These are phyloP conservation scores for Choloepus hoffmanni DNA, from an alignment of 2,113 vertebrate genomes.

Conservation along the genomic window DNA sequence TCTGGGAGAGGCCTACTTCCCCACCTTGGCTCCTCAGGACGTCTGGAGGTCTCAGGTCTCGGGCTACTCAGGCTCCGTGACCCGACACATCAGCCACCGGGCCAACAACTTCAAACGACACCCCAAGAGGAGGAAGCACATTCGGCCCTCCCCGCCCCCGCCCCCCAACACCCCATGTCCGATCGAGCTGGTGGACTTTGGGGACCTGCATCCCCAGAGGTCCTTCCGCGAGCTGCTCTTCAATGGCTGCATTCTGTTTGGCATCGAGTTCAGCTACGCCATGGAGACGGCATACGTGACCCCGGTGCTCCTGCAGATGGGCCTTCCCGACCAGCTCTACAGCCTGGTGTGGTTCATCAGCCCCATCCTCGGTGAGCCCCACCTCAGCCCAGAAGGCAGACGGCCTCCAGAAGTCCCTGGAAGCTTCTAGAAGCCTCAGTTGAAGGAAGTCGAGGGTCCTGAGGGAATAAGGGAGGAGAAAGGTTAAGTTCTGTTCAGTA, in stretches of 20 bases:
- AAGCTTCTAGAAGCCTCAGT: slow-evolving; percentile 15
- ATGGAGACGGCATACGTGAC: slow-evolving; percentile 99
- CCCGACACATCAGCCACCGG: slow-evolving; percentile 95
- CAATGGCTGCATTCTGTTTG: slow-evolving; percentile 97
- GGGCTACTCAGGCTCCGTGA: slow-evolving; percentile 90
- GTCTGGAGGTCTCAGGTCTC: slow-evolving; percentile 91
- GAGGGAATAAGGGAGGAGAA: background rate
- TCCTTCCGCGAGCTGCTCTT: slow-evolving; percentile 95
- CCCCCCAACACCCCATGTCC: slow-evolving; percentile 97
- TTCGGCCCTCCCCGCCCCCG: slow-evolving; percentile 94
- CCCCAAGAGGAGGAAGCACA: slow-evolving; percentile 93
- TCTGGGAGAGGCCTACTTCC: slow-evolving; percentile 89
- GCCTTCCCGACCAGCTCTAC: slow-evolving; percentile 96
- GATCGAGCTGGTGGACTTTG: slow-evolving; percentile 92
- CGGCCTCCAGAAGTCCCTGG: background rate
- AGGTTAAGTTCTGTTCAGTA: background rate
- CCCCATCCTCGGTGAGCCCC: slow-evolving; percentile 94
- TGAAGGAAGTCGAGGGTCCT: background rate
- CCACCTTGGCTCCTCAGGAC: slow-evolving; percentile 89
- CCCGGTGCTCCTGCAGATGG: slow-evolving; percentile 97
- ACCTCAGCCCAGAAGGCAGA: background rate
- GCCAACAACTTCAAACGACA: slow-evolving; percentile 99
- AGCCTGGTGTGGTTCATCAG: slow-evolving; percentile 99
- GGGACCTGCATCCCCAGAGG: slow-evolving; percentile 93
- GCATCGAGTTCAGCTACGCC: slow-evolving; percentile 98